These are phyloP conservation scores for Eupithecia vulgata DNA, from an alignment of 2,888 invertebrate genomes.

Conservation along the genomic window DNA sequence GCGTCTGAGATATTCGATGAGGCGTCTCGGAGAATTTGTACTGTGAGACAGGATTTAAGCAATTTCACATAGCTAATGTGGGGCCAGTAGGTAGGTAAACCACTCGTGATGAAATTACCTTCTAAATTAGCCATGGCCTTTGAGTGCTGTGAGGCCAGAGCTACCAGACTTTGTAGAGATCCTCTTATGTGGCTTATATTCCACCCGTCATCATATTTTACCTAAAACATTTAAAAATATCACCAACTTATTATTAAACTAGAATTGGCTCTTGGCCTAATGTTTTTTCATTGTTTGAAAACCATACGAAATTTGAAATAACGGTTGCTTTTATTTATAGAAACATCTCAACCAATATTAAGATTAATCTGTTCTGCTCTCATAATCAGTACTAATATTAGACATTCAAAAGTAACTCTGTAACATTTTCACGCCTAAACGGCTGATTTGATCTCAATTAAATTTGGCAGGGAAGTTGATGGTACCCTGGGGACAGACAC, in stretches of 20 bases:
- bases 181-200: constrained; percentile 95
- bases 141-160: constrained; percentile 90
- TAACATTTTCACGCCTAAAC: too few relatives aligned
- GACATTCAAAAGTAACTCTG: too few relatives aligned
- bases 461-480: too few relatives aligned
- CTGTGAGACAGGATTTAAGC: too few relatives aligned
- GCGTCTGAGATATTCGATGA: background rate
- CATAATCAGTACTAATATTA: too few relatives aligned
- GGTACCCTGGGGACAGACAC: too few relatives aligned
- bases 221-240: constrained; percentile 54
- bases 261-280: background rate
- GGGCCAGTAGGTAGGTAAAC: background rate
- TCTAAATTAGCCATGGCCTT: constrained; percentile 87
- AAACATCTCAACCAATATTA: too few relatives aligned
- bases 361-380: too few relatives aligned
- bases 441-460: too few relatives aligned
- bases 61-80: background rate
- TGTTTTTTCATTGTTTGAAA: background rate
- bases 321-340: too few relatives aligned
- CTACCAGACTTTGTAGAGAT: constrained; percentile 92
- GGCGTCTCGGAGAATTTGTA: background rate
- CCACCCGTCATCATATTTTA: constrained; percentile 93
- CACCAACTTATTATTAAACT: background rate
- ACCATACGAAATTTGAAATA: too few relatives aligned
- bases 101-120: constrained; percentile 62